Base-by-base conservation (phyloP, 2,797 vertebrate species). In the Cryptoprocta ferox region DNA sequence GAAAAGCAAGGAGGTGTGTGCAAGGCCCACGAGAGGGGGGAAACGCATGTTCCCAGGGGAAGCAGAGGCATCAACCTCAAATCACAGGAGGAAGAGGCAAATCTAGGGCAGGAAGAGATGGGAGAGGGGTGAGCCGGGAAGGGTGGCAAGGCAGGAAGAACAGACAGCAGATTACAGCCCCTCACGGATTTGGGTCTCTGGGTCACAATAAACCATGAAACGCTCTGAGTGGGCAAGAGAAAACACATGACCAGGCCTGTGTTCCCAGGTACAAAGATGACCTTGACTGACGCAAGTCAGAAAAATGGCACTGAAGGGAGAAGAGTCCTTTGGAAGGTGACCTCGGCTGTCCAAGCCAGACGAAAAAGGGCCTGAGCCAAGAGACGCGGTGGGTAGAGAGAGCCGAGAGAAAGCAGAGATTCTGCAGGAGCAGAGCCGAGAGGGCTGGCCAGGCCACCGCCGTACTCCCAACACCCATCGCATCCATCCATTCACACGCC, bases 371-470 rank as follows among this genome's bases (percentile, higher is more conserved):
- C 14, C 30, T 5, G 16, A 56, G 50, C 50, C 32, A 39, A 59
- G 59, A 37, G 26, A 37, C 42, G 13, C 1, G 10, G 10, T 21
- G 26, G 73, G 8, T 2, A 13, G 14, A 24, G 2, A 45, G 26
- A 82, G 30, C 7, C 45, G 24, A 45, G 21, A 61, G n/a, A 53
- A 37, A 56, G 26, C 56, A 24, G 53, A 48, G 32, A 6, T 6
- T 6, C 18, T 50, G 19, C n/a, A 39, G 66, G 14, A 71, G 37
- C 30, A 53, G n/a, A 88, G 50, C 6, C 1, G 0, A 28, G 61
- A 63, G 19, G 2, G 2, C 45, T 48, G 48, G 32, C 48, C 0
- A 0, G 18, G 45, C 11, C 39, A 28, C 16, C 2, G 32, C 8
- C 7, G 1, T 18, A 6, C 12, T 45, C 21, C 32, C 24, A 26